Evolutionary conservation across 1,140 invertebrate genomes (phyloP).

Genomic region (Drosophila aff.): DNA sequence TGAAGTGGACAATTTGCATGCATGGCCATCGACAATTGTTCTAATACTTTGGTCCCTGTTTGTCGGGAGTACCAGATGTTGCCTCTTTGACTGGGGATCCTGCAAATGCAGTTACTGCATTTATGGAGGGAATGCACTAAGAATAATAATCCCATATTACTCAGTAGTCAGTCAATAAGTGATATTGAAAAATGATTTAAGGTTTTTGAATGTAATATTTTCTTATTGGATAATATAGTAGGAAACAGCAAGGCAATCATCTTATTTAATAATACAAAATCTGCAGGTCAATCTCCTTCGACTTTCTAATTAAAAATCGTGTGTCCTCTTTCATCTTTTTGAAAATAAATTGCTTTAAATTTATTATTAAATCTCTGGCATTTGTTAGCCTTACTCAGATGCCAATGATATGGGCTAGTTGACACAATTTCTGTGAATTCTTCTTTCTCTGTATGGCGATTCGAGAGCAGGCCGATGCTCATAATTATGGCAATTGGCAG

Average conservation of each 20-base stretch:
- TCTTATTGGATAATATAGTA: no score
- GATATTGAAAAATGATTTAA: no score
- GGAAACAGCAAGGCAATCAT: neutral
- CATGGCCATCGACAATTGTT: slow-evolving; percentile 76
- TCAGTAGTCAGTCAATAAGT: neutral
- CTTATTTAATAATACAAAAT: neutral
- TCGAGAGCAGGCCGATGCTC: slow-evolving; percentile 29
- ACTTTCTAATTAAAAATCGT: neutral
- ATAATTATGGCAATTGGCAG: slow-evolving; percentile 80
- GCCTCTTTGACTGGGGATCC: neutral
- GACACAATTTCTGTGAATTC: neutral
- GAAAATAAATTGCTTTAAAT: neutral
- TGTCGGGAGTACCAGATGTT: slow-evolving; percentile 35
- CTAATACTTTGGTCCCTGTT: slow-evolving; percentile 62
- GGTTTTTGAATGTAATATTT: no score
- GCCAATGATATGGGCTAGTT: neutral
- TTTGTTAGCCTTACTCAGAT: neutral
- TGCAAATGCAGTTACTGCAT: slow-evolving; percentile 14
- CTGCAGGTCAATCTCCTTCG: neutral
- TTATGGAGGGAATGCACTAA: neutral
- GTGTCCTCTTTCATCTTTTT: neutral
- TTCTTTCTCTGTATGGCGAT: slow-evolving; percentile 9
- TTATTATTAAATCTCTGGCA: neutral
- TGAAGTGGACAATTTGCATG: slow-evolving; percentile 56
- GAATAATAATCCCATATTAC: neutral